Evolutionary conservation across 2,797 vertebrate species (phyloP).

Genomic region (Danio jaintianensis): DNA sequence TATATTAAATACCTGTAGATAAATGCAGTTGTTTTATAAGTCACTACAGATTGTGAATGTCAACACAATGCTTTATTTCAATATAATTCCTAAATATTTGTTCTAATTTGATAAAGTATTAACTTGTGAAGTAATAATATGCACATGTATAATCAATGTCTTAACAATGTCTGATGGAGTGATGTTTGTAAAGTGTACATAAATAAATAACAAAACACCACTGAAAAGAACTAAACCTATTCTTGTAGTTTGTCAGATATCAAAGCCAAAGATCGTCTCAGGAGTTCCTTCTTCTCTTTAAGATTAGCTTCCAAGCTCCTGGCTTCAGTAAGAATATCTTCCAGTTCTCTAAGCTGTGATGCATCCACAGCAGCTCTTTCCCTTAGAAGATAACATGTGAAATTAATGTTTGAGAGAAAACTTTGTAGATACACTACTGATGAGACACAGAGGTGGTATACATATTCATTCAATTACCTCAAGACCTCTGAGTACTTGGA

Average conservation of each 20-base stretch:
- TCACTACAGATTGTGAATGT: slow-evolving; percentile 2
- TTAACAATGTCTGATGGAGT: neutral
- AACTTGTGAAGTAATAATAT: neutral
- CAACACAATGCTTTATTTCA: neutral
- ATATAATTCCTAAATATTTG: neutral
- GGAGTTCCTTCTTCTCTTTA: slow-evolving; percentile 74
- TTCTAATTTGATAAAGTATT: neutral
- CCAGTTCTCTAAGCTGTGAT: slow-evolving; percentile 72
- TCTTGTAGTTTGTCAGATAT: slow-evolving; percentile 77
- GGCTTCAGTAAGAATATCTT: slow-evolving; percentile 73
- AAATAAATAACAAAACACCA: neutral
- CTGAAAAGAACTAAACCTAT: slow-evolving; percentile 47
- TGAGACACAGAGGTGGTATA: neutral
- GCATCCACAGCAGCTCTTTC: slow-evolving; percentile 71
- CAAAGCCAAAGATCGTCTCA: slow-evolving; percentile 68
- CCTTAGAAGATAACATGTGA: slow-evolving; percentile 60
- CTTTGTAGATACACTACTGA: neutral
- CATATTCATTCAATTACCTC: slow-evolving; percentile 62
- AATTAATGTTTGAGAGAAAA: neutral
- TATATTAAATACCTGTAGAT: neutral
- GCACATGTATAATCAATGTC: slow-evolving; percentile 5
- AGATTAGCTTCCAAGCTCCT: slow-evolving; percentile 70
- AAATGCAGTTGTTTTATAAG: neutral
- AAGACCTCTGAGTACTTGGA: slow-evolving; percentile 70
- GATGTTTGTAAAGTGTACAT: neutral